phyloP scores from a whole-genome alignment of 2,113 vertebrate species.

The Quiscalus mexicanus region DNA sequence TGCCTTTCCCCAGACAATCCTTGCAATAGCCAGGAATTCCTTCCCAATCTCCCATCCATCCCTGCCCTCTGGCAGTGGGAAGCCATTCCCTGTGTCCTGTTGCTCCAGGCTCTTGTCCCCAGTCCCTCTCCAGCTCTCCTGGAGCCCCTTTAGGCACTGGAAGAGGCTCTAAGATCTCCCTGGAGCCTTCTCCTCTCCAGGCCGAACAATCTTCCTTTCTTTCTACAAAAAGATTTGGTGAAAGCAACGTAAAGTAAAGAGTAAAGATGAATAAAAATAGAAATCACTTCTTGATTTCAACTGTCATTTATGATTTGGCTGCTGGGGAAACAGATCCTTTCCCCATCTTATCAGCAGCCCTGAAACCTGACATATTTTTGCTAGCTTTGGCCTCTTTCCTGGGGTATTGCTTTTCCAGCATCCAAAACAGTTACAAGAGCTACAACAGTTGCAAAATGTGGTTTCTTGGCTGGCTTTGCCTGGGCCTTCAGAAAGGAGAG shows the following conservation, averaged over 20 bases:
- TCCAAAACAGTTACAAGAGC: not conserved
- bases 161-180: too few relatives aligned
- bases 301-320: not conserved
- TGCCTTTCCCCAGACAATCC: not conserved
- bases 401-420: not conserved
- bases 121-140: too few relatives aligned
- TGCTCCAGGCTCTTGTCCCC: too few relatives aligned
- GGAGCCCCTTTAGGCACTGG: too few relatives aligned
- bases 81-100: too few relatives aligned
- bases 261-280: not conserved
- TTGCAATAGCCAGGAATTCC: not conserved
- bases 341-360: not conserved
- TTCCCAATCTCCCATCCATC: too few relatives aligned
- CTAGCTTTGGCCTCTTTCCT: not conserved
- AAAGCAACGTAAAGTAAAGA: not conserved
- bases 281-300: not conserved
- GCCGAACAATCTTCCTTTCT: not conserved
- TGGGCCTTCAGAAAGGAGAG: not conserved
- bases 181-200: too few relatives aligned
- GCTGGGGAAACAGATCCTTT: not conserved
- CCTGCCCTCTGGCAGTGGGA: too few relatives aligned
- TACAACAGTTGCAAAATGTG: not conserved
- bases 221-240: not conserved
- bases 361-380: not conserved
- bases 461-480: not conserved